phyloP scores from a whole-genome alignment of 2,888 invertebrate genomes.

The Callosobruchus maculatus region DNA sequence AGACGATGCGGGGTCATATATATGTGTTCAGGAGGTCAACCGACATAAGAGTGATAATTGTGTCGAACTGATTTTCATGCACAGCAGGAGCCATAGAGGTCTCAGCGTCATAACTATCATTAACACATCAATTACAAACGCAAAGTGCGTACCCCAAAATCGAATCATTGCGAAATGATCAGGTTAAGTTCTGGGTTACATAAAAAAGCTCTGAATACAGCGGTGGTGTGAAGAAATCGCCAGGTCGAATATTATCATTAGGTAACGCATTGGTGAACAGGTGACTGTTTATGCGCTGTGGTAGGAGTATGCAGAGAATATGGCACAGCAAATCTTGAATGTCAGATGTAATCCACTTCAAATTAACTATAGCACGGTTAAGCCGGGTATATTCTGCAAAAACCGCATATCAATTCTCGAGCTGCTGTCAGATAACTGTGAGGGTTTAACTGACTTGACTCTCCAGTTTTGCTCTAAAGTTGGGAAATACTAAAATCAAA shows the following conservation, averaged over 20 bases:
- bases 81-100: too few relatives aligned
- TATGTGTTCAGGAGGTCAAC: too few relatives aligned
- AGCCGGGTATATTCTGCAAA: not conserved
- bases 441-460: too few relatives aligned
- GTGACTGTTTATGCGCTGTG: not conserved
- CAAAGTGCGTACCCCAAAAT: not conserved
- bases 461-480: too few relatives aligned
- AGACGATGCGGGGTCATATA: too few relatives aligned
- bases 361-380: not conserved
- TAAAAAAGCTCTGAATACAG: not conserved
- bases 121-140: not conserved
- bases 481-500: too few relatives aligned
- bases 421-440: too few relatives aligned
- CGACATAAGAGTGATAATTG: too few relatives aligned
- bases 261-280: not conserved
- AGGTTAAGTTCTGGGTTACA: not conserved
- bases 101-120: not conserved
- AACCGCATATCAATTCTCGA: too few relatives aligned
- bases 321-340: not conserved
- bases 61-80: too few relatives aligned
- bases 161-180: not conserved
- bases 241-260: not conserved
- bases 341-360: not conserved
- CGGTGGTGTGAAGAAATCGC: not conserved
- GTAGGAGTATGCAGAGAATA: not conserved